Evolutionary conservation across 2,113 vertebrate species (phyloP).

Genomic region (human (Homo sapiens)): GRCh38 chr2:27635001-27635500

Average conservation of each 20-base stretch:
- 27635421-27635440: neutral
- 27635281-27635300: neutral
- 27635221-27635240: conserved; percentile 97
- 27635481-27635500: neutral
- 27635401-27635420: neutral
- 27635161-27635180: conserved; percentile 99
- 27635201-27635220: conserved; percentile 99
- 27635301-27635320: conserved; percentile 6
- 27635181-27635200: conserved; percentile 94
- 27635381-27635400: neutral
- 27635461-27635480: neutral
- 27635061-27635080: neutral
- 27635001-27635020: neutral
- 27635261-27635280: neutral
- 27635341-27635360: neutral
- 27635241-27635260: neutral
- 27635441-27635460: neutral
- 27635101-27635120: neutral
- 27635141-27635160: conserved; percentile 95
- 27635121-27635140: conserved; percentile 82
- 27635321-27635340: neutral
- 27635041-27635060: neutral
- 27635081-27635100: neutral
- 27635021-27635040: neutral
- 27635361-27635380: neutral